These are phyloP conservation scores for Penaeus indicus DNA, from an alignment of 1,140 invertebrate species.

Conservation along the genomic window DNA sequence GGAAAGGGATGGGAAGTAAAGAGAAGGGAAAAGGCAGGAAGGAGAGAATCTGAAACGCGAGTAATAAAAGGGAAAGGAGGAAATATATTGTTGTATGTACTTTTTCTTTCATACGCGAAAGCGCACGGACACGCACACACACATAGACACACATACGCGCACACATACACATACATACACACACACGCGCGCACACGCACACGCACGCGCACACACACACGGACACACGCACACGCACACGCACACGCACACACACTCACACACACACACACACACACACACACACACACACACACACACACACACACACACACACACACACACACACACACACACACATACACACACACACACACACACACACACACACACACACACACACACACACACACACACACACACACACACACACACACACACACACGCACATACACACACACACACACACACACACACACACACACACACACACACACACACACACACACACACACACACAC, in stretches of 20 bases:
- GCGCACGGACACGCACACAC: too few species aligned
- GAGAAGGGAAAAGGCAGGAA: neutral
- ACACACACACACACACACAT: neutral
- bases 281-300: neutral
- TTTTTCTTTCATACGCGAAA: too few species aligned
- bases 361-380: slow-evolving; percentile 9
- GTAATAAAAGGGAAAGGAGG: too few species aligned
- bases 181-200: neutral
- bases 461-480: neutral
- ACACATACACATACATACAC: neutral
- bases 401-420: neutral
- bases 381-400: neutral
- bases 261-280: neutral
- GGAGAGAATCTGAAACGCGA: too few species aligned
- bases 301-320: neutral
- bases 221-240: neutral
- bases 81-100: too few species aligned
- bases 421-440: neutral
- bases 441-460: neutral
- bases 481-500: neutral
- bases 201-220: neutral
- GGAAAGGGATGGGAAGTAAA: neutral
- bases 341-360: neutral
- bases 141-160: too few species aligned
- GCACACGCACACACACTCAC: neutral